Conservation (phyloP, 2,113 vertebrate species). For the Amphilophus citrinellus region DNA sequence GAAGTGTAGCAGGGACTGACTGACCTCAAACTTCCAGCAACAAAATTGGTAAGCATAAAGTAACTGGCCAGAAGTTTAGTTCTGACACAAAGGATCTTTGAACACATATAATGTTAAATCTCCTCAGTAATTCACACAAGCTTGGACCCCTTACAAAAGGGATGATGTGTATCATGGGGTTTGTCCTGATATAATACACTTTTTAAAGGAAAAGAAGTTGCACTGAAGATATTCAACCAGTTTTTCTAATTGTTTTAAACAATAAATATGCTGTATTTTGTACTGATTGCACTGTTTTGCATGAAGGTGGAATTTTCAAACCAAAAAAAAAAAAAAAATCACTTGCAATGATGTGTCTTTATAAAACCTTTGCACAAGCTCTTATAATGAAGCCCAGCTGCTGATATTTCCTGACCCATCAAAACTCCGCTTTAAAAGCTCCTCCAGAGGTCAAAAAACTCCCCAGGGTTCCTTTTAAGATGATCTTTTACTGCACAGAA, state of each 20-base stretch:
- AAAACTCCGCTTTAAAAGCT: slow-evolving; percentile 8
- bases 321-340: background rate
- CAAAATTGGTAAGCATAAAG: background rate
- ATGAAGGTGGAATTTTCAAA: rapidly evolving
- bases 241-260: background rate
- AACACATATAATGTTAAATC: background rate
- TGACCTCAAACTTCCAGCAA: background rate
- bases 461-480: slow-evolving; percentile 15
- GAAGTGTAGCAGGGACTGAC: background rate
- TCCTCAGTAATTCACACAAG: too few species aligned
- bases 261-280: background rate
- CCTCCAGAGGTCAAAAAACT: slow-evolving; percentile 6
- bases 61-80: background rate
- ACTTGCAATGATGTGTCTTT: background rate
- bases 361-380: background rate
- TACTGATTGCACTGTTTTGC: background rate
- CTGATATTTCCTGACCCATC: background rate
- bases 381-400: background rate
- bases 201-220: background rate
- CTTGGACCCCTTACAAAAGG: background rate
- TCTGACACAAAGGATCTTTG: background rate
- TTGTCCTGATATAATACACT: background rate
- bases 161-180: background rate
- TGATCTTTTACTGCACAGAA: background rate
- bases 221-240: background rate